Base-by-base conservation (phyloP, 2,113 vertebrate species). In the Illadopsis cleaveri region DNA sequence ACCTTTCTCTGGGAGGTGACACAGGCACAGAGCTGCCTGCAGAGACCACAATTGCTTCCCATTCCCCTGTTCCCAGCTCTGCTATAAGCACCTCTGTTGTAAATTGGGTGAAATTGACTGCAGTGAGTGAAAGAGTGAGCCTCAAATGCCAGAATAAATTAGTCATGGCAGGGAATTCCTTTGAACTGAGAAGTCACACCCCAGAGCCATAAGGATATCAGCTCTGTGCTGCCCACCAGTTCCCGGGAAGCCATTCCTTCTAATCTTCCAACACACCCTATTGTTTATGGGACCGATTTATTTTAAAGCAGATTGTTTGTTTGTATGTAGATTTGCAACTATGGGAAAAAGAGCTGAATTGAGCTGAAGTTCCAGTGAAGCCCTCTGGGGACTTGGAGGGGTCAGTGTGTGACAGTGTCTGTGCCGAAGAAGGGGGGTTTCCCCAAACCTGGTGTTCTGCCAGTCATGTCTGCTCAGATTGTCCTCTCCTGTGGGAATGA, bases 271-370 rank as follows among this genome's bases (percentile, higher is more conserved):
- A 58, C 70, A 76, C 57, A 68, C 79, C 33, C 79, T 33, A 73
- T 90, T 92, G 85, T 94, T 94, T 90, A 83, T 73, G 76, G 64
- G 10, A 88, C 58, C 51, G 82, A 90, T 70, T 86, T 90, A 54
- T 92, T 97, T 94, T 80, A 28, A 88, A 94, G 71, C 60, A 92
- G 76, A 82, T 79, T 93, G 90, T 94, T 96, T 97, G 82, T 80
- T 94, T 86, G 75, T 62, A 35, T 66, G 71, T 22, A 50, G 42
- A 80, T 80, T 90, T 86, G 40, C 65, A 75, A 11, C 77, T 91
- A 60, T 96, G 95, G 89, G 86, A 94, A 97, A 92, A 93, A 92
- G 65, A 87, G 37, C 40, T 54, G 65, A 85, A 86, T 2, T 3
- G 65, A 85, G 77, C 38, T 72, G 65, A 37, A 31, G 50, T 85